Evolutionary conservation across 2,113 vertebrate genomes (phyloP), one percentile per base, ranked within the genome.

Genomic region (Sminthopsis crassicaudata): DNA sequence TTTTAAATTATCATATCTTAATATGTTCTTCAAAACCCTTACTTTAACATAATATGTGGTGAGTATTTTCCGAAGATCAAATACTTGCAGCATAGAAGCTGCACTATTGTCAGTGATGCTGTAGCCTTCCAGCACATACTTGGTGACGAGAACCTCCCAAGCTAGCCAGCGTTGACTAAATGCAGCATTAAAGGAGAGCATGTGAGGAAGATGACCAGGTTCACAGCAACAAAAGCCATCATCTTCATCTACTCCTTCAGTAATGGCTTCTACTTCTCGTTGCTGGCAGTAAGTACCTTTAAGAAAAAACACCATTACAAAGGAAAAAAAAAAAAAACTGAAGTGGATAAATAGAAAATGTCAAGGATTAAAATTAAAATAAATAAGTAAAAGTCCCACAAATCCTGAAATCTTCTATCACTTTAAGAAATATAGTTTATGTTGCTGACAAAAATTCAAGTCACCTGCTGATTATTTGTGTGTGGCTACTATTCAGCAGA

Each of bases 21-120:
- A 8, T 0, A 92, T 46, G 42, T 52, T 84, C 23, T 52, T 53
- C 23, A 12, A 42, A 0, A 91, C 26, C 0, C 92, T 12, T 97
- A 99, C 99, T 99, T 99, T 99, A 94, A 99, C 99, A 3, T 99
- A 99, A 93, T 99, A 99, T 14, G 99, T 99, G 55, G 99, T 99
- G 96, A 99, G 99, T 57, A 99, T 99, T 95, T 99, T 99, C 52
- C 99, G 98, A 55, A 99, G 99, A 96, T 99, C 99, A 46, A 99
- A 99, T 95, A 99, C 99, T 97, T 99, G 99, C 93, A 99, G 99
- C 99, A 99, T 99, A 93, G 99, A 99, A 88, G 99, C 99, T 0
- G 99, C 99, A 50, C 99, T 99, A 94, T 99, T 99, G 97, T 99
- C 99, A 12, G 99, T 99, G 98, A 99, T 99, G 96, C 99, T 99